Evolutionary conservation across 2,888 invertebrate species (phyloP), one percentile per base, ranked within the genome.

Genomic region (Hemaris fuciformis): DNA sequence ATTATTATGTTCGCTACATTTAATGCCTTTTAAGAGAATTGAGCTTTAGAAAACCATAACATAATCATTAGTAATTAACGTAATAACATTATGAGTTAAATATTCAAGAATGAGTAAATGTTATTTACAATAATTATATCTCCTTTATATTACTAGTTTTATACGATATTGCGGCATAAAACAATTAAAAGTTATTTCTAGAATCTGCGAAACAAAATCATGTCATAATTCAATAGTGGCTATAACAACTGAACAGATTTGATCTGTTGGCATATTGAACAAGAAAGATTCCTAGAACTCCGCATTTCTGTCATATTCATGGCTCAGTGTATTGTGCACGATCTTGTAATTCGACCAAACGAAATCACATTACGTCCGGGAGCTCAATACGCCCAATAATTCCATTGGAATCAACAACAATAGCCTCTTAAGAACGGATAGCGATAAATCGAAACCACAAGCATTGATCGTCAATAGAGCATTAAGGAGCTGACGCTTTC

Each of bases 381-480:
- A 72, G 74, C 76, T 76, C 79, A 84, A 83, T 83, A 79, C 82
- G 74, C 72, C 73, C 81, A 82, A 85, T 88, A 88, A 88, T 84
- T 85, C 83, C 82, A 81, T 85, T 83, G 80, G 79, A 75, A 74
- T 75, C 78, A 80, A 79, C 85, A 86, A 89, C 87, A 88, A 89
- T 85, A 68, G 82, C 80, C 80, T 75, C 83, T 84, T 81, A 85
- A 84, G 84, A 87, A 86, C 80, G 84, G 79, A 85, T 85, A 83
- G 81, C 83, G 80, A 88, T 89, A 90, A 89, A 88, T 89, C 86
- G 87, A 84, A 87, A 81, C 80, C 82, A 77, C 77, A 79, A 78
- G 68, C 76, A 87, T 85, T 85, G 85, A 83, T 86, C 85, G 83
- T 83, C 88, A 86, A 90, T 88, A 83, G 84, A 80, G 87, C 88